Evolutionary conservation across 2,113 vertebrate genomes (phyloP).

Genomic region (Zosterops hypoxanthus): DNA sequence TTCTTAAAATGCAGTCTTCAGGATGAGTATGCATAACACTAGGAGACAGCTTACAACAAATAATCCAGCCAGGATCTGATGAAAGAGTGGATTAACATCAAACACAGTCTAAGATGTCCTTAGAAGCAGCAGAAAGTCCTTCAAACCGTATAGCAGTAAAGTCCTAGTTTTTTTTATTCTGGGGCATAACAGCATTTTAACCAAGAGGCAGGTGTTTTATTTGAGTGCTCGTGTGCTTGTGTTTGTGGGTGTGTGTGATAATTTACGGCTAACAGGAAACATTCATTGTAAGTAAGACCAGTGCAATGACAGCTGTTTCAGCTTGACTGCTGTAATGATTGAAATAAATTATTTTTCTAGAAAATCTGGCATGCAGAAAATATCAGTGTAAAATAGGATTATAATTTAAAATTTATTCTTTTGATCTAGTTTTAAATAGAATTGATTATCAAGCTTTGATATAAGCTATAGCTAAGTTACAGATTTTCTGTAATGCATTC

Average conservation of each 20-base stretch:
- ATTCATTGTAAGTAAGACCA: neutral
- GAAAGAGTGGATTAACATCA: neutral
- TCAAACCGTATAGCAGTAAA: neutral
- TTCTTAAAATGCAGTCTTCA: neutral
- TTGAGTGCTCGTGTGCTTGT: neutral
- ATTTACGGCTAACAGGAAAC: neutral
- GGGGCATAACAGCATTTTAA: neutral
- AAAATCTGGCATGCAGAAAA: neutral
- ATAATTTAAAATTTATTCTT: neutral
- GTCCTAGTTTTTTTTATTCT: neutral
- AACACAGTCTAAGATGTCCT: neutral
- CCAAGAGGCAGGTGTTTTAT: neutral
- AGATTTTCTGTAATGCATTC: neutral
- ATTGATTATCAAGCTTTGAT: neutral
- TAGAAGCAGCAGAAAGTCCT: neutral
- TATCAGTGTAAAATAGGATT: neutral
- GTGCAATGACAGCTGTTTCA: neutral
- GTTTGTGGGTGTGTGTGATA: rapidly evolving
- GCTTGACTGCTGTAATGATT: neutral
- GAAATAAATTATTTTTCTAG: neutral
- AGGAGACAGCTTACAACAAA: neutral
- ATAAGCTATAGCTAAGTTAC: neutral
- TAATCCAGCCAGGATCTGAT: neutral
- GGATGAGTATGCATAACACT: neutral
- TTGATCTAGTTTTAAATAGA: neutral